A percentile compares a stretch with the other conserved stretches of the same genome.
Evolutionary conservation across 2,113 vertebrate genomes (phyloP).

Genomic region (Osmerus eperlanus): DNA sequence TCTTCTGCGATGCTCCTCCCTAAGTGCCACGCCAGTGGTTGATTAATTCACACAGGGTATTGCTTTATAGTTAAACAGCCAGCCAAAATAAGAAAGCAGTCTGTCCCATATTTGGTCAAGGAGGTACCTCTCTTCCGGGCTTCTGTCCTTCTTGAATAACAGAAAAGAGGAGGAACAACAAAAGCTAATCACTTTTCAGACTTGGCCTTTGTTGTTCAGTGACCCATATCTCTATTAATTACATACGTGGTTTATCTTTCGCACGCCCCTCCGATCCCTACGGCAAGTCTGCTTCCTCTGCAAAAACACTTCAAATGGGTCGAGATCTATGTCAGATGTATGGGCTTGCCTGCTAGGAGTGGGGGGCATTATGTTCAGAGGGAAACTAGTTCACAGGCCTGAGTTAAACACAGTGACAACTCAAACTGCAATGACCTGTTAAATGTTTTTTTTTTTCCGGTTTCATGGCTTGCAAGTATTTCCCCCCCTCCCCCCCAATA

Average conservation of each 20-base stretch:
- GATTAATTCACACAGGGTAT: constrained; percentile 40
- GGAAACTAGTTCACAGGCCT: neutral
- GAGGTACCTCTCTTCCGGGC: constrained; percentile 10
- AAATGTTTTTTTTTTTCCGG: too few relatives aligned
- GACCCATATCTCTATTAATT: constrained; percentile 54
- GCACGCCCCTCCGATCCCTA: constrained; percentile 22
- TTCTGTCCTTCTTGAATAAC: constrained; percentile 15
- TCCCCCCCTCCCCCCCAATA: too few relatives aligned
- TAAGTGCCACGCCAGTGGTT: constrained; percentile 19
- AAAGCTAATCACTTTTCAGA: constrained; percentile 7
- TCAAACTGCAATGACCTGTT: too few relatives aligned
- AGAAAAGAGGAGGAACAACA: constrained; percentile 25
- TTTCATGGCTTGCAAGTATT: too few relatives aligned
- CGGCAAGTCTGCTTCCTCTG: constrained; percentile 17
- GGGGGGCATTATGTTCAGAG: constrained; percentile 6
- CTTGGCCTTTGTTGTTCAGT: constrained; percentile 26
- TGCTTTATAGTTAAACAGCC: constrained; percentile 20
- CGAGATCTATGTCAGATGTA: constrained; percentile 31
- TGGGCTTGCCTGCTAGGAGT: constrained; percentile 32
- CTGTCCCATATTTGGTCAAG: constrained; percentile 27
- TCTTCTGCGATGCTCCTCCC: constrained; percentile 32
- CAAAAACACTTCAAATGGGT: constrained; percentile 29
- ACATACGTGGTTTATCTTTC: constrained; percentile 40
- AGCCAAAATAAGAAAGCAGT: neutral
- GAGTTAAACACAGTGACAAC: too few relatives aligned